Evolutionary conservation across 2,113 vertebrate species (phyloP), one percentile per base, ranked within the genome.

Genomic region (Tricholaema leucomelas): DNA sequence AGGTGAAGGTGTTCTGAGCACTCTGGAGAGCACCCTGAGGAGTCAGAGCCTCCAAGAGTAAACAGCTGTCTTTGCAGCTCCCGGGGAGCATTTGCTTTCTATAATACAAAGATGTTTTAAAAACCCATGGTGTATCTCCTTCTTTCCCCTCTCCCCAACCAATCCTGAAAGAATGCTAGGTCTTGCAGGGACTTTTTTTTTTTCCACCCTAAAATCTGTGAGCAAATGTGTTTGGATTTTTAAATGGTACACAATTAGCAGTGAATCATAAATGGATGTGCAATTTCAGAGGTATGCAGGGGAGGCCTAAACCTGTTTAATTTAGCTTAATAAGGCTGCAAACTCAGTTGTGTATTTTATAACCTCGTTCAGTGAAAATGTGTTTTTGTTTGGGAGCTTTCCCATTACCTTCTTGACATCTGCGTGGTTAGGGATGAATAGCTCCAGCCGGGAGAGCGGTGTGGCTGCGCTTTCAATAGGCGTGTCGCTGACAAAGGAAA

Each of bases 401-500:
- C 54, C 84, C 84, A 80, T 97, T 97, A 59, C 95, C 82, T 92
- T 93, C 89, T 90, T 97, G 96, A 92, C 93, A 92, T 96, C 60
- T 92, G 93, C 83, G 25, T 61, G 71, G 95, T 94, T 96, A 56
- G 87, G 94, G 95, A 96, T 97, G 81, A 96, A 96, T 96, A 69
- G 95, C 83, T 96, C 92, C 94, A n/a, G 92, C 88, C 6, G 96
- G 96, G 91, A 92, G 95, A 95, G 95, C 82, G 27, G 91, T 8
- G 0, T 44, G 90, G 96, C 90, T 70, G 82, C 76, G 90, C 92
- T 97, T 96, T 97, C 96, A 96, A 73, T 92, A 91, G 96, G 73
- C 85, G 6, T 95, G 95, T 96, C 91, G 5, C 77, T 66, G 86
- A 95, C 96, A 96, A 67, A 96, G 96, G 90, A 94, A 97, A 93